Conservation (phyloP, 35 echinoderm and acorn worm genomes). For the Stichopus chloronotus region DNA sequence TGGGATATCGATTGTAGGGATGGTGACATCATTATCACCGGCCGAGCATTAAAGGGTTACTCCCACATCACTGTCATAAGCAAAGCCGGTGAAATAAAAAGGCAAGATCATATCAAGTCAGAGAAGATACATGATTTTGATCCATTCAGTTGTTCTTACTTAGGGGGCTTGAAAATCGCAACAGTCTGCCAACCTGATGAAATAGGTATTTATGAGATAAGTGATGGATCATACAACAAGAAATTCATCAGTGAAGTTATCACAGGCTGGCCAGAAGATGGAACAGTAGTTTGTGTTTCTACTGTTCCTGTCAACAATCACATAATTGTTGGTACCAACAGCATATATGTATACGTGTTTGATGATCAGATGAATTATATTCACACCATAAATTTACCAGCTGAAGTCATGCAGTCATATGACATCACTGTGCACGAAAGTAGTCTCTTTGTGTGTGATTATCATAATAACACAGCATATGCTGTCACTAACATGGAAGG, state of each 20-base stretch:
- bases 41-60: background rate
- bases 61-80: background rate
- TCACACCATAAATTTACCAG: background rate
- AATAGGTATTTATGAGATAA: background rate
- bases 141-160: background rate
- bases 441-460: background rate
- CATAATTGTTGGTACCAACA: too few species aligned
- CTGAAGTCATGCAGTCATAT: too few species aligned
- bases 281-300: too few species aligned
- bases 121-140: background rate
- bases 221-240: constrained; percentile 1
- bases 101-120: background rate
- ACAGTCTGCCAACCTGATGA: background rate
- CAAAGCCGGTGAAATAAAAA: constrained; percentile 2
- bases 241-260: background rate
- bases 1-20: background rate
- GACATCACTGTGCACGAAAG: background rate
- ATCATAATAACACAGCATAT: background rate
- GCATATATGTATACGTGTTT: too few species aligned
- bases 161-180: background rate
- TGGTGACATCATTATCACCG: constrained; percentile 3
- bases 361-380: too few species aligned
- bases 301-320: too few species aligned
- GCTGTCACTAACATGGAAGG: too few species aligned
- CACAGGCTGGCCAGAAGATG: too few species aligned